Conservation (phyloP, 2,113 vertebrate genomes). For the Phyllopteryx taeniolatus region DNA sequence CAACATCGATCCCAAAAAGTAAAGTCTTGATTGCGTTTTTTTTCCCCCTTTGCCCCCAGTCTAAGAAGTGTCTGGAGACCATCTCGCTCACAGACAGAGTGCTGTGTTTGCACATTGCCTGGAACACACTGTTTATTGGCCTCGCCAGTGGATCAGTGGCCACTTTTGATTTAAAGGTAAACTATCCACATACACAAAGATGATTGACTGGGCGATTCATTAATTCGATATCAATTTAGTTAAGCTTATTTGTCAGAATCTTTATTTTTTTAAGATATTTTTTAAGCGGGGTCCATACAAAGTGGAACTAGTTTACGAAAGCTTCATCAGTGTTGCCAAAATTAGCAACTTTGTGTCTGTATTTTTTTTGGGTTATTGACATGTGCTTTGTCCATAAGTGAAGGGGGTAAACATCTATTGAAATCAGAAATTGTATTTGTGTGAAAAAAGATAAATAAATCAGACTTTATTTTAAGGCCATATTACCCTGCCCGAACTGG, state of each 20-base stretch:
- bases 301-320: too few relatives aligned
- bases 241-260: too few relatives aligned
- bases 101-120: conserved; percentile 86
- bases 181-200: neutral
- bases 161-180: conserved; percentile 84
- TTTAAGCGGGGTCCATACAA: too few relatives aligned
- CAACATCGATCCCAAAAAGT: neutral
- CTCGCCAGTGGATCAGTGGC: conserved; percentile 88
- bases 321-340: too few relatives aligned
- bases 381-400: too few relatives aligned
- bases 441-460: neutral
- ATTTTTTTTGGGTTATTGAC: too few relatives aligned
- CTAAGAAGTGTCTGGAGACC: conserved; percentile 75
- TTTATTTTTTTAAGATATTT: too few relatives aligned
- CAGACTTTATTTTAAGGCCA: neutral
- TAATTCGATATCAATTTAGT: too few relatives aligned
- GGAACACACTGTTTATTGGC: conserved; percentile 87
- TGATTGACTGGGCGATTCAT: neutral
- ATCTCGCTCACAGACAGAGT: conserved; percentile 84
- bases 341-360: too few relatives aligned
- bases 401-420: too few relatives aligned
- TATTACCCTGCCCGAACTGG: neutral
- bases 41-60: conserved; percentile 63
- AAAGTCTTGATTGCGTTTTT: neutral
- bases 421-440: too few relatives aligned